Base-by-base conservation (phyloP, 2,888 invertebrate genomes). In the Pomacea canaliculata region DNA sequence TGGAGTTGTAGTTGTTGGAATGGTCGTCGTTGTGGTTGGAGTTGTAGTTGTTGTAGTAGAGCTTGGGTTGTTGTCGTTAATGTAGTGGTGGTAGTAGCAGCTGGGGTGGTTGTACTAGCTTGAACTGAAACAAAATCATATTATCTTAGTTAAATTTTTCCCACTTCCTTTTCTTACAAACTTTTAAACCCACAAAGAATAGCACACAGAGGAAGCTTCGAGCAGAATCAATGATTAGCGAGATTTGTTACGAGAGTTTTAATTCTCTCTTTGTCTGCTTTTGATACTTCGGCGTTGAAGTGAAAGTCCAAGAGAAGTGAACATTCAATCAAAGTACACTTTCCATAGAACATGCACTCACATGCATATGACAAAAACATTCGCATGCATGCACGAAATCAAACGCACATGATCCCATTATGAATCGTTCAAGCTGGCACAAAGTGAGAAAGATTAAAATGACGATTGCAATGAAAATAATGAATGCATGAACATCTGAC, bases 31-130 rank as follows among this genome's bases (percentile, higher is more conserved):
- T 4, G 68, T 73, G n/a, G 73, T 73, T 4, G 68, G 16, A 1
- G 73, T 59, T 13, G 67, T 59, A 9, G 67, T 56, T 3, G 70
- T 59, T 1, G 73, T 73, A 8, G 73, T 73, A 67, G 73, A 46
- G n/a, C 67, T 68, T 7, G 56, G 12, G 10, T n/a, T n/a, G 73
- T 48, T 12, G 72, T 72, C 7, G 72, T 72, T 16, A 65, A 48
- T 12, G 66, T 23, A 16, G 27, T 23, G 13, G 72, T 23, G 0
- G 72, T 49, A 1, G 72, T 72, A n/a, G 72, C 48, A 13, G 72
- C 12, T 56, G 51, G 4, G 13, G 70, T 10, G 13, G 70, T 60
- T 59, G 70, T 59, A 59, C 23, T 37, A 37, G 37, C 59, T 70
- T 70, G 18, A 13, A 69, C 66, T 67, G 66, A 27, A 67, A 67